Percentiles rank a stretch among this genome's conserved stretches.
These are phyloP conservation scores for Engraulis encrasicolus DNA, from an alignment of 2,113 vertebrate genomes.

Conservation along the genomic window DNA sequence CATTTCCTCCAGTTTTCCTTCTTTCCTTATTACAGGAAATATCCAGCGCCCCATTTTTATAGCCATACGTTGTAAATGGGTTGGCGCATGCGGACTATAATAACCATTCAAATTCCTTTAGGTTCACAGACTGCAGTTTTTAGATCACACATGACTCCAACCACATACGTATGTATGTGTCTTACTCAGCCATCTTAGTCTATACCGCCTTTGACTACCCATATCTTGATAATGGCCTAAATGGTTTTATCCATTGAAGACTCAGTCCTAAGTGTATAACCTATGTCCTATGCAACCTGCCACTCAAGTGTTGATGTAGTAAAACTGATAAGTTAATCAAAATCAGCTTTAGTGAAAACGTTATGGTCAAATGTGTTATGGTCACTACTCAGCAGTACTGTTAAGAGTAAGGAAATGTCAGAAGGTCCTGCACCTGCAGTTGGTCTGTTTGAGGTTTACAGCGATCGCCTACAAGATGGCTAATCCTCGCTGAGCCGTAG, in stretches of 20 bases:
- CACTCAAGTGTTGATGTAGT: neutral
- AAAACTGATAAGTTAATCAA: neutral
- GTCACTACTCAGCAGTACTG: neutral
- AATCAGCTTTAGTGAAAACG: neutral
- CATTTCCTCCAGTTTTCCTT: neutral
- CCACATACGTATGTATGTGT: too few relatives aligned
- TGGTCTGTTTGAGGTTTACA: constrained; percentile 31
- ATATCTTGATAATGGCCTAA: neutral
- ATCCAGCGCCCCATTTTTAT: neutral
- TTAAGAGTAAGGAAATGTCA: constrained; percentile 9
- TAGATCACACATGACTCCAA: neutral
- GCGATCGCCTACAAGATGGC: constrained; percentile 39
- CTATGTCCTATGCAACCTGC: too few relatives aligned
- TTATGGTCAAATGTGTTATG: too few relatives aligned
- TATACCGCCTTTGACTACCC: neutral
- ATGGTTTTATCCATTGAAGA: neutral
- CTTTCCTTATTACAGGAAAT: neutral
- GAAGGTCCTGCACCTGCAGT: constrained; percentile 35
- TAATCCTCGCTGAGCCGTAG: constrained; percentile 52
- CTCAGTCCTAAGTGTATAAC: neutral
- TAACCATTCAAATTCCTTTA: neutral
- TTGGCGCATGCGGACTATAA: too few relatives aligned
- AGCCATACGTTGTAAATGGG: neutral
- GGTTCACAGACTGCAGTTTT: neutral
- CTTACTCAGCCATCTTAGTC: neutral